Percentiles rank a stretch among this genome's conserved stretches.
These are phyloP conservation scores for Sebastes schlegelii DNA, from an alignment of 2,113 vertebrate species.

Conservation along the genomic window DNA sequence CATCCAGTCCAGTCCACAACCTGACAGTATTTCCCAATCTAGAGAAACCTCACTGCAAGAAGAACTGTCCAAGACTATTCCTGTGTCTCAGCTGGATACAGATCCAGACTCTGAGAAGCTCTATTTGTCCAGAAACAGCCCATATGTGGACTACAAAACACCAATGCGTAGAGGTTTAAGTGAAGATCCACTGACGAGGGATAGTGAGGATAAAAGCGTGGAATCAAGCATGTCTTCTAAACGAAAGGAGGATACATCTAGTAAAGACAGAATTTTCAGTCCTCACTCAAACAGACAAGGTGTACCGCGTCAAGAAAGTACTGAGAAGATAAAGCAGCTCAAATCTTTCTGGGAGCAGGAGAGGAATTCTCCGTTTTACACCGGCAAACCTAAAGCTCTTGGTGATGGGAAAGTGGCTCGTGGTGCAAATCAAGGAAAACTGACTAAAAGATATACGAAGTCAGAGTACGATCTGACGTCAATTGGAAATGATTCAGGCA, in stretches of 20 bases:
- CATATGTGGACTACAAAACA: slow-evolving; percentile 20
- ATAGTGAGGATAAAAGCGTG: slow-evolving; percentile 34
- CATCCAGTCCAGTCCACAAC: slow-evolving; percentile 24
- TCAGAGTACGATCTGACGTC: slow-evolving; percentile 77
- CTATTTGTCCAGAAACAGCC: slow-evolving; percentile 6
- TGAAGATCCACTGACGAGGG: slow-evolving; percentile 30
- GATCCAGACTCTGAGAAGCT: slow-evolving; percentile 42
- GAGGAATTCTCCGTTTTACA: slow-evolving; percentile 58
- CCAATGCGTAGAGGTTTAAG: slow-evolving; percentile 25
- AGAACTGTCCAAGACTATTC: background rate
- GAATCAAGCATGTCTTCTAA: slow-evolving; percentile 36
- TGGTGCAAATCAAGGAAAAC: slow-evolving; percentile 44
- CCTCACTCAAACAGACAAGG: slow-evolving; percentile 46
- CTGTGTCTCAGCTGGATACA: slow-evolving; percentile 13
- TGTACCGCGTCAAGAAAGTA: slow-evolving; percentile 58
- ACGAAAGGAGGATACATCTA: slow-evolving; percentile 35
- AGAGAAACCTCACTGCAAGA: slow-evolving; percentile 33
- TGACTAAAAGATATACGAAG: slow-evolving; percentile 74
- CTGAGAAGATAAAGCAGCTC: slow-evolving; percentile 86
- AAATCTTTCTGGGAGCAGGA: slow-evolving; percentile 93
- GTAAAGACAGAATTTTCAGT: slow-evolving; percentile 43
- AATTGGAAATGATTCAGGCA: slow-evolving; percentile 55
- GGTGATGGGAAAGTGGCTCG: slow-evolving; percentile 45
- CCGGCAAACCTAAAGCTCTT: slow-evolving; percentile 51
- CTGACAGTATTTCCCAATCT: slow-evolving; percentile 23